phyloP scores from a whole-genome alignment of 2,113 vertebrate genomes.

The Atlantisia rogersi region DNA sequence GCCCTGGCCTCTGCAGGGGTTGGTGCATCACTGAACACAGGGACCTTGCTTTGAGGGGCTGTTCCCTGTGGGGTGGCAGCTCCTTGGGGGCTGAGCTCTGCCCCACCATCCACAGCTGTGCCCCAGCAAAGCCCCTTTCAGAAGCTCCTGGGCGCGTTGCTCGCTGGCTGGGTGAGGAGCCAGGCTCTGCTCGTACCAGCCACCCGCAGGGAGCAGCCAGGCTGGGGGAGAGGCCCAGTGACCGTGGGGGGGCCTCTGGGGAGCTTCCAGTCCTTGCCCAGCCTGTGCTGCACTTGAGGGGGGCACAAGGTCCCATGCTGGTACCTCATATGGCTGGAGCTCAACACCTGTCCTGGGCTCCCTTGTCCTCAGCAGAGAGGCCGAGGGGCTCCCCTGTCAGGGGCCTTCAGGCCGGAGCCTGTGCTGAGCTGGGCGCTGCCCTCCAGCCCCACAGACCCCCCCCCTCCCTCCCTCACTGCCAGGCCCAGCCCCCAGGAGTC shows the following conservation, averaged over 20 bases:
- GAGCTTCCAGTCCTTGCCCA: no score
- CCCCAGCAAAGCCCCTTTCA: not conserved
- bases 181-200: not conserved
- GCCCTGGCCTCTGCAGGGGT: not conserved
- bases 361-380: not conserved
- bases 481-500: not conserved
- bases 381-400: not conserved
- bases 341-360: accelerated
- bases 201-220: not conserved
- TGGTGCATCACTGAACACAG: accelerated
- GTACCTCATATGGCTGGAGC: not conserved
- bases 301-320: accelerated
- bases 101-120: accelerated
- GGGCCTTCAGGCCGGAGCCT: not conserved
- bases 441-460: not conserved
- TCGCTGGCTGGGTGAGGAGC: not conserved
- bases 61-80: accelerated
- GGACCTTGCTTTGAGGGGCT: not conserved
- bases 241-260: no score
- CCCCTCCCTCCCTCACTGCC: accelerated
- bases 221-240: not conserved
- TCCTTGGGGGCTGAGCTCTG: not conserved
- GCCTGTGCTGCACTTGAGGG: accelerated
- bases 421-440: not conserved
- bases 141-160: not conserved